Base-by-base conservation (phyloP, 2,888 invertebrate species). In the Orthosia gothica region DNA sequence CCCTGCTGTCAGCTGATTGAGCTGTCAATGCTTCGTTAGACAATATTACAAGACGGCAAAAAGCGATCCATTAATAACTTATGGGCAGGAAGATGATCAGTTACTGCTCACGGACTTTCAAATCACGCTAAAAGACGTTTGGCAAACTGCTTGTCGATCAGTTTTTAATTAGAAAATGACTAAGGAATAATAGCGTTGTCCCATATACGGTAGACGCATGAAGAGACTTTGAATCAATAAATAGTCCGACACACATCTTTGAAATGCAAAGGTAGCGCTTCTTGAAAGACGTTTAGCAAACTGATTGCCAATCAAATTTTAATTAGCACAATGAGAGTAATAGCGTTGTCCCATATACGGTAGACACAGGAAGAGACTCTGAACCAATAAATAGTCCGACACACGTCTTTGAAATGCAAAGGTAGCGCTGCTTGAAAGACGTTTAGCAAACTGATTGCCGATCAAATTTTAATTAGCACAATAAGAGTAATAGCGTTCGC, bases 321-420 rank as follows among this genome's bases (percentile, higher is more conserved):
- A 47, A 40, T 61, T 47, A 23, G 15, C 15, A 13, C n/a, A 62
- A 18, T 45, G 50, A 52, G 50, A 70, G 52, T 52, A 70, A 52
- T 52, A 40, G 47, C 16, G 52, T 47, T 58, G 18, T 26, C 20
- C 45, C 32, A n/a, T 76, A 50, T 9, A 62, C 5, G 65, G 74
- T 16, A 47, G 20, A 12, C 47, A 47, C 58, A 74, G 57, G 50
- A 74, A 73, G 16, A 73, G 47, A 55, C 58, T 23, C 2, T 58
- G 45, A 45, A 59, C 2, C 45, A 50, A 50, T 58, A 62, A 23
- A n/a, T 26, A 67, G 26, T 16, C 16, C 16, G 47, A 47, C 18
- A 20, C 49, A 57, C 18, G 7, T 13, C 15, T 52, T 52, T 45
- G 13, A 20, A 50, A 26, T 49, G 15, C 5, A 72, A 49, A 16